phyloP scores from a whole-genome alignment of 1,140 invertebrate species.

The Leptoteleia sp. region DNA sequence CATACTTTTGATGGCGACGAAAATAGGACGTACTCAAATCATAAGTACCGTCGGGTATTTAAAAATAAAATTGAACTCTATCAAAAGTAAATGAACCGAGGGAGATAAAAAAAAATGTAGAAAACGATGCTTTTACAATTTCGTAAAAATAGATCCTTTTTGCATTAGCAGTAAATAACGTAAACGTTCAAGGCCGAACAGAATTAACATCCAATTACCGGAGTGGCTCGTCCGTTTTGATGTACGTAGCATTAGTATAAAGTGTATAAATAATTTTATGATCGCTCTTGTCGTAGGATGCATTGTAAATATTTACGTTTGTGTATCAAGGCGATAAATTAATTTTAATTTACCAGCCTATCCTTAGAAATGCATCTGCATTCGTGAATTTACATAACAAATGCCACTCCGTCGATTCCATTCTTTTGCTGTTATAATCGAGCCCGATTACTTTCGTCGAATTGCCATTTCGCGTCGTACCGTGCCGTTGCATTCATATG shows the following conservation, averaged over 20 bases:
- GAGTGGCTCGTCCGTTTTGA: slow-evolving; percentile 17
- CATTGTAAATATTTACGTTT: slow-evolving; percentile 53
- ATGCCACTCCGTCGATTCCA: background rate
- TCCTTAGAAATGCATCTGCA: slow-evolving; percentile 41
- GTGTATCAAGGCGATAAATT: slow-evolving; percentile 42
- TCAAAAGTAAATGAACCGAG: no score
- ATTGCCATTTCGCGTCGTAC: background rate
- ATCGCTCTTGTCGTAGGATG: slow-evolving; percentile 33
- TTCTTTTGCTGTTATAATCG: no score
- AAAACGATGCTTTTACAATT: slow-evolving; percentile 17
- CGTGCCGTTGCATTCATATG: background rate
- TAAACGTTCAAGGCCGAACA: slow-evolving; percentile 27
- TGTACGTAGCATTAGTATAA: slow-evolving; percentile 26
- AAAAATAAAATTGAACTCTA: no score
- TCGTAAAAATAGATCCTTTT: slow-evolving; percentile 28
- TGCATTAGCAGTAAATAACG: slow-evolving; percentile 33
- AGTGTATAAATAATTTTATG: slow-evolving; percentile 52
- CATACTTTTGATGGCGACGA: no score
- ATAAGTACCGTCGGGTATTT: no score
- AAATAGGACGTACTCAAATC: no score
- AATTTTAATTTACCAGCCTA: slow-evolving; percentile 37
- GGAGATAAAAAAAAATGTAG: no score
- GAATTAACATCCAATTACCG: slow-evolving; percentile 42
- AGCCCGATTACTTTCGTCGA: no score
- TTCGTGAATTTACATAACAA: slow-evolving; percentile 30